Conservation (phyloP, 1,140 invertebrate genomes). For the Drosophila tristis region DNA sequence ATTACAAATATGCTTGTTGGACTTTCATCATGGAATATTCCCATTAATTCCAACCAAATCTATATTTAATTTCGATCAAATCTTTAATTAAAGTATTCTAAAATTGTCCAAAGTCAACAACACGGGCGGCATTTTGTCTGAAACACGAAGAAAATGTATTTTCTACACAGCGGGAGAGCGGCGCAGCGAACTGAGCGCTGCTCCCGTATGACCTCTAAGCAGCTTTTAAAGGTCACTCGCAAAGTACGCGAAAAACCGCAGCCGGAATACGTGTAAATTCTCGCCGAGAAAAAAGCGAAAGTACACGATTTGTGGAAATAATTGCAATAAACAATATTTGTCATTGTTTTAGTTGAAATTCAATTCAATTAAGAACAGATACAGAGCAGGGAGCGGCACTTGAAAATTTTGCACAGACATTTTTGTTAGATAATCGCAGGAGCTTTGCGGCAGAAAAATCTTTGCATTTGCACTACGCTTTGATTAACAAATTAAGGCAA, state of each 20-base stretch:
- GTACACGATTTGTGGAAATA: neutral
- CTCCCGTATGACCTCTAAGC: conserved; percentile 65
- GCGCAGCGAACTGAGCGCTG: conserved; percentile 2
- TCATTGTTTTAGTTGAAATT: conserved; percentile 24
- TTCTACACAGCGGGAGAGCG: conserved; percentile 9
- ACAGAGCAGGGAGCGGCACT: neutral
- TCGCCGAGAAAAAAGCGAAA: conserved; percentile 34
- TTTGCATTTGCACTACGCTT: neutral
- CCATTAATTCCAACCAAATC: conserved; percentile 10
- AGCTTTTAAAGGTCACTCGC: conserved; percentile 57
- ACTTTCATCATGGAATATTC: conserved; percentile 33
- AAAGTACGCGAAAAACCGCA: conserved; percentile 22
- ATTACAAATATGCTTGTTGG: neutral
- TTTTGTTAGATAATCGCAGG: conserved; percentile 65
- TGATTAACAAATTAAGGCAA: neutral
- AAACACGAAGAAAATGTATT: conserved; percentile 21
- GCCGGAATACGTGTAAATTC: conserved; percentile 20
- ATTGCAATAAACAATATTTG: conserved; percentile 18
- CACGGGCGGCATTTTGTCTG: conserved; percentile 36
- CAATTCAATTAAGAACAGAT: conserved; percentile 11
- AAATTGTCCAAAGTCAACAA: conserved; percentile 45
- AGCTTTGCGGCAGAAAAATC: neutral
- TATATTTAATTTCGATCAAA: conserved; percentile 43
- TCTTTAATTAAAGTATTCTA: conserved; percentile 22
- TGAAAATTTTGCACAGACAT: conserved; percentile 33